Conservation (phyloP, 1,140 invertebrate genomes). For the Camponotus pennsylvanicus region DNA sequence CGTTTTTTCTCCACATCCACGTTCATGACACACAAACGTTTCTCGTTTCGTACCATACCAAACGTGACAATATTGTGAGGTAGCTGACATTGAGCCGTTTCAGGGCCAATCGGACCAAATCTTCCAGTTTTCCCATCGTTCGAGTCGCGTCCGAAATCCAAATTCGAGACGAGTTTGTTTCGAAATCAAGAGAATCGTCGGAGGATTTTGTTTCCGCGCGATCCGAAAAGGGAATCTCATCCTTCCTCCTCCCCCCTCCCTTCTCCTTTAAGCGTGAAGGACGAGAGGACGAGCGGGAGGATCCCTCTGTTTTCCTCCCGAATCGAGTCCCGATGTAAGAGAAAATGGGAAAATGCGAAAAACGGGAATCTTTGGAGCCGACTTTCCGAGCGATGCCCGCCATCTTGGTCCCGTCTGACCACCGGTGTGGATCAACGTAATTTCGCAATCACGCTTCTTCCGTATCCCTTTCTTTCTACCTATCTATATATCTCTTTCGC, state of each 20-base stretch:
- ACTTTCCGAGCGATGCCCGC: slow-evolving; percentile 80
- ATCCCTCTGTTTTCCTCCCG: background rate
- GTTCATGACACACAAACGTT: slow-evolving; percentile 70
- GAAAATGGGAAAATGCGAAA: slow-evolving; percentile 57
- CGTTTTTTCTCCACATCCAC: background rate
- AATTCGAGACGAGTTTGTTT: background rate
- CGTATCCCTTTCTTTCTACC: slow-evolving; percentile 30
- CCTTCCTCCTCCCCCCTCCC: background rate
- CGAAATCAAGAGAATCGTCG: slow-evolving; percentile 1
- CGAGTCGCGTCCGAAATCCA: slow-evolving; percentile 37
- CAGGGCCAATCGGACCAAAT: slow-evolving; percentile 82
- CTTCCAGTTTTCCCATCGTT: slow-evolving; percentile 70
- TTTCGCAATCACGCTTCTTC: slow-evolving; percentile 70
- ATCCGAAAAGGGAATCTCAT: background rate
- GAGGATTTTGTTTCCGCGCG: background rate
- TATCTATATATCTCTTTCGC: slow-evolving; percentile 24
- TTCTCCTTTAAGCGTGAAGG: background rate
- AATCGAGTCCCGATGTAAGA: slow-evolving; percentile 18
- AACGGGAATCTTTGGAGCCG: slow-evolving; percentile 79
- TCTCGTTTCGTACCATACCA: slow-evolving; percentile 77
- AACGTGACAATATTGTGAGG: slow-evolving; percentile 83
- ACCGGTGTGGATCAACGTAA: slow-evolving; percentile 81
- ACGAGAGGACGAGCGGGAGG: slow-evolving; percentile 11
- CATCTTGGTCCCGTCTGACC: slow-evolving; percentile 84
- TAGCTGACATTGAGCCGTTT: slow-evolving; percentile 85